phyloP scores from a whole-genome alignment of 64 coral and sea anemone species.

The Acropora yongei region DNA sequence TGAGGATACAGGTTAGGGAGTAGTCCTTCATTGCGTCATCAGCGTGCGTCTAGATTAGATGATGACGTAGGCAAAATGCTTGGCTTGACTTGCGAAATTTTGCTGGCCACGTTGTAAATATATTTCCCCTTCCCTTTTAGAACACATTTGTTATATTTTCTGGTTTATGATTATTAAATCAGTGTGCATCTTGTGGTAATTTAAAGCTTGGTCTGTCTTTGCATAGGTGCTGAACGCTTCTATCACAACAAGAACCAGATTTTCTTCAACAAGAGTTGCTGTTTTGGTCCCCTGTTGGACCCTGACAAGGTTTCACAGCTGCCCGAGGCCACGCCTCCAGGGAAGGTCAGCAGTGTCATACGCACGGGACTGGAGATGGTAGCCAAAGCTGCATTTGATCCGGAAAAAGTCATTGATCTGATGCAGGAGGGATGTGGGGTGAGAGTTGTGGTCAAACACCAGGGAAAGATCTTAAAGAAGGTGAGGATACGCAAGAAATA shows the following conservation, averaged over 20 bases:
- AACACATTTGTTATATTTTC: too few relatives aligned
- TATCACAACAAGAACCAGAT: constrained; percentile 99
- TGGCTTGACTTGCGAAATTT: too few relatives aligned
- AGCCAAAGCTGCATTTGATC: constrained; percentile 90
- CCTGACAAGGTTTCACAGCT: constrained; percentile 90
- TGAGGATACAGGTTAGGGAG: constrained; percentile 47
- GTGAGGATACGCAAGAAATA: constrained; percentile 3
- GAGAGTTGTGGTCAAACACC: constrained; percentile 86
- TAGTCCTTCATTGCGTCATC: too few relatives aligned
- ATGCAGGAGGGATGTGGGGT: constrained; percentile 99
- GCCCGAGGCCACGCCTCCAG: constrained; percentile 92
- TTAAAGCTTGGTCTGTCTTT: not conserved
- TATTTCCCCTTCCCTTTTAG: too few relatives aligned
- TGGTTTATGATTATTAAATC: not conserved
- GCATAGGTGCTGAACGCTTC: constrained; percentile 94
- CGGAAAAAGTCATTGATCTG: constrained; percentile 93
- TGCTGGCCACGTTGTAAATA: too few relatives aligned
- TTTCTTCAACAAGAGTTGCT: constrained; percentile 98
- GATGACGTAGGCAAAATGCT: too few relatives aligned
- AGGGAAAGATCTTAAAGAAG: constrained; percentile 96
- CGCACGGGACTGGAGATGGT: constrained; percentile 95
- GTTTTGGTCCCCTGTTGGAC: constrained; percentile 89
- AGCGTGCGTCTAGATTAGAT: too few relatives aligned
- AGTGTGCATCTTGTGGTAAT: not conserved
- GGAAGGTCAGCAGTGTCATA: constrained; percentile 96